These are phyloP conservation scores for Eurypyga helias DNA, from an alignment of 2,113 vertebrate genomes.

Conservation along the genomic window DNA sequence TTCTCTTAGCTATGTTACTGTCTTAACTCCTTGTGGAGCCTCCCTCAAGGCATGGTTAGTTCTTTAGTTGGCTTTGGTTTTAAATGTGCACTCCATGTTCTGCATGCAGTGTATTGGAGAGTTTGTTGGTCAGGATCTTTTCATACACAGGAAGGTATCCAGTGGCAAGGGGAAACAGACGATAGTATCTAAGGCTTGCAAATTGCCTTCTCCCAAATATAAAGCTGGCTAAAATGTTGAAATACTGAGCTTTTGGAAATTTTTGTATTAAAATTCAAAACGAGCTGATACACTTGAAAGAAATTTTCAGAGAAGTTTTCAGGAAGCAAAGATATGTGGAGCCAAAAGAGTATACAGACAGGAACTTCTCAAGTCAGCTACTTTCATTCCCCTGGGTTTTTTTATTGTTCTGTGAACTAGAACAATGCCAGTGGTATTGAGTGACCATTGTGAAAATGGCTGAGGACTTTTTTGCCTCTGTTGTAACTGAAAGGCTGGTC, in stretches of 20 bases:
- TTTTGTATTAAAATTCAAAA: background rate
- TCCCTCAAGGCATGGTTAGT: background rate
- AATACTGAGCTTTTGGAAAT: background rate
- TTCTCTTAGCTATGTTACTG: background rate
- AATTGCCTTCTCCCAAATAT: background rate
- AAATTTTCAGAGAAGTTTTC: background rate
- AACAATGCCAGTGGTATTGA: background rate
- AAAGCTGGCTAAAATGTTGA: background rate
- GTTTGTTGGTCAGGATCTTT: background rate
- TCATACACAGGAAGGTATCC: rapidly evolving
- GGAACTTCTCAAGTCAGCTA: background rate
- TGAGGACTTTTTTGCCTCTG: background rate
- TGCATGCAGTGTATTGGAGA: background rate
- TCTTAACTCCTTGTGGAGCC: background rate
- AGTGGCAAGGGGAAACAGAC: rapidly evolving
- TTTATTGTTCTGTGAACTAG: background rate
- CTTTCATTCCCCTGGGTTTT: background rate
- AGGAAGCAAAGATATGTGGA: background rate
- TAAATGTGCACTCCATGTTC: background rate
- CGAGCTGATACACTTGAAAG: background rate
- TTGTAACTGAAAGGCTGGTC: background rate
- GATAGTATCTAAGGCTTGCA: background rate
- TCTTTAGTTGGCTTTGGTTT: background rate
- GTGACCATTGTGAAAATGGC: background rate
- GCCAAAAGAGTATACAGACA: background rate